phyloP scores from a whole-genome alignment of 1,140 invertebrate species.

The Heliothis virescens region DNA sequence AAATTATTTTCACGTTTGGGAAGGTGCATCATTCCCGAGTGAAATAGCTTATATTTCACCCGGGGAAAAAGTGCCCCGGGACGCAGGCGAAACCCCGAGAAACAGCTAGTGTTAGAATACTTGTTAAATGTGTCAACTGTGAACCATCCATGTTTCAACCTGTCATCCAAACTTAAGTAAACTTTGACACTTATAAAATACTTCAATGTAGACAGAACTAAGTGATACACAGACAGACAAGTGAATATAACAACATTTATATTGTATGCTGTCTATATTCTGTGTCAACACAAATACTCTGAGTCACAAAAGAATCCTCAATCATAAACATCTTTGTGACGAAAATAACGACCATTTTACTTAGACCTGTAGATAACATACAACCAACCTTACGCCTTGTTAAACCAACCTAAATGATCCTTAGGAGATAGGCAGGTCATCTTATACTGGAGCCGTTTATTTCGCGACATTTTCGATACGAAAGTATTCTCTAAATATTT shows the following conservation, averaged over 20 bases:
- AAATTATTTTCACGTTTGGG: too few species aligned
- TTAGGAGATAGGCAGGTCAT: not conserved
- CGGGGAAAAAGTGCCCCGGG: too few species aligned
- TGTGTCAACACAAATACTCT: slow-evolving; percentile 28
- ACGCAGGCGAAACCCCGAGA: too few species aligned
- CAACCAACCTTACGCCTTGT: not conserved
- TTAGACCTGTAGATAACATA: slow-evolving; percentile 1
- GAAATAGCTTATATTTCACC: too few species aligned
- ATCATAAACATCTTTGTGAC: slow-evolving; percentile 41
- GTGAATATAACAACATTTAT: slow-evolving; percentile 25
- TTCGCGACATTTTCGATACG: slow-evolving; percentile 21
- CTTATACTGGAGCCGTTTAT: slow-evolving; percentile 20
- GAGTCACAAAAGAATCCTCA: slow-evolving; percentile 42
- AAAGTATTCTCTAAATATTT: slow-evolving; percentile 41
- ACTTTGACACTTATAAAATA: not conserved
- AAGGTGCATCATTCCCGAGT: too few species aligned
- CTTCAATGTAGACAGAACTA: not conserved
- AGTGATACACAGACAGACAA: not conserved
- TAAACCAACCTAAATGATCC: not conserved
- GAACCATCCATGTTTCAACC: not conserved
- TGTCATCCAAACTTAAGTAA: not conserved
- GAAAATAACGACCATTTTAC: slow-evolving; percentile 32
- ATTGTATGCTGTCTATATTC: slow-evolving; percentile 24
- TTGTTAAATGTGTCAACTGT: not conserved
- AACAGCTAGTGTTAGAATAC: not conserved